phyloP scores from a whole-genome alignment of 2,113 vertebrate genomes.

The Carettochelys insculpta region DNA sequence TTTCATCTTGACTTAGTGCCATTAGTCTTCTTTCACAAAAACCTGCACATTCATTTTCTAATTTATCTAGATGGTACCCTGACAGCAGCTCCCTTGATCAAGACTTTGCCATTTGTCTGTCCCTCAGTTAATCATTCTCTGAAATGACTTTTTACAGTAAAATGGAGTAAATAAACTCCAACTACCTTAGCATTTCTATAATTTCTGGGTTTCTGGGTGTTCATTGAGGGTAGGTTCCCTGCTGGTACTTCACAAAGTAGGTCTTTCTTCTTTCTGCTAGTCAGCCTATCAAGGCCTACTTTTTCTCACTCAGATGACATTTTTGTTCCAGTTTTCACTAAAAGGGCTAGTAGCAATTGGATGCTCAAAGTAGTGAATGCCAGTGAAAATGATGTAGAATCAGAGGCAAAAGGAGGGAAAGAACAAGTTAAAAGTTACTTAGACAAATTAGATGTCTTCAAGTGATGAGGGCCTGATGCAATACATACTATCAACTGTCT shows the following conservation, averaged over 20 bases:
- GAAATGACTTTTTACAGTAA: conserved; percentile 78
- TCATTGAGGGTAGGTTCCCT: conserved; percentile 52
- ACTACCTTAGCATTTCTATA: conserved; percentile 67
- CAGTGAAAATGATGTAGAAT: no score
- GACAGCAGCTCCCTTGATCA: conserved; percentile 80
- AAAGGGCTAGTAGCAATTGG: no score
- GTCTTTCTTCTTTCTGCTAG: conserved; percentile 38
- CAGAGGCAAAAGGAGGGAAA: not conserved
- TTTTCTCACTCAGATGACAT: not conserved
- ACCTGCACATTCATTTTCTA: conserved; percentile 76
- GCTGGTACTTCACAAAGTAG: conserved; percentile 42
- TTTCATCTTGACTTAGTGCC: conserved; percentile 80
- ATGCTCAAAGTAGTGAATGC: no score
- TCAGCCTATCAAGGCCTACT: not conserved
- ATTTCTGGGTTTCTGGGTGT: conserved; percentile 64
- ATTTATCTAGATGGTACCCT: conserved; percentile 80
- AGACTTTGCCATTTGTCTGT: conserved; percentile 80
- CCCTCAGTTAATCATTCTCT: conserved; percentile 79
- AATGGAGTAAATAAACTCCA: conserved; percentile 80
- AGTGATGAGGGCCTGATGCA: not conserved
- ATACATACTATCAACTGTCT: not conserved
- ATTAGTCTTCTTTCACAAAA: conserved; percentile 80
- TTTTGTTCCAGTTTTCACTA: no score
- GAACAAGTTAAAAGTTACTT: not conserved
- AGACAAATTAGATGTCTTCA: not conserved